These are phyloP conservation scores for Ecdyonurus torrentis DNA, from an alignment of 2,888 invertebrate species.

Conservation along the genomic window DNA sequence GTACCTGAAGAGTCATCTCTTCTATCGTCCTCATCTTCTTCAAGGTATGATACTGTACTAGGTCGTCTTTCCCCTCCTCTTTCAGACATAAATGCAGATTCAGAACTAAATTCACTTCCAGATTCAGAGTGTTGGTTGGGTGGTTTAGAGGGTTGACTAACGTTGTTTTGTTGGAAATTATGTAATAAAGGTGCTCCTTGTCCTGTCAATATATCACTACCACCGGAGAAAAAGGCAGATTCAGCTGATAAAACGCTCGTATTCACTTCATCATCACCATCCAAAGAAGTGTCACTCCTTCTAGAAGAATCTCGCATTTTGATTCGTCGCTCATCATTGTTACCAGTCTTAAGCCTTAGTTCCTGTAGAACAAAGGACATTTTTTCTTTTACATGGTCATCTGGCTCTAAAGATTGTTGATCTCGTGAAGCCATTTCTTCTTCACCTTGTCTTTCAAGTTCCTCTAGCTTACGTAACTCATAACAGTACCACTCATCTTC, in stretches of 20 bases:
- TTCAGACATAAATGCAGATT: slow-evolving; percentile 18
- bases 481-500: slow-evolving; percentile 91
- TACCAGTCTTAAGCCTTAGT: slow-evolving; percentile 47
- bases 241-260: slow-evolving; percentile 14
- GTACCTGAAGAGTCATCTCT: slow-evolving; percentile 58
- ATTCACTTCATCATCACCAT: slow-evolving; percentile 9
- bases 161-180: not conserved
- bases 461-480: slow-evolving; percentile 69
- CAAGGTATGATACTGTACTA: slow-evolving; percentile 14
- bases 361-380: slow-evolving; percentile 69
- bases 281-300: slow-evolving; percentile 6
- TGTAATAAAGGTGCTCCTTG: not conserved
- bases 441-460: slow-evolving; percentile 60
- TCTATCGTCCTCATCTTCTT: slow-evolving; percentile 12
- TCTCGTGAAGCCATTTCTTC: slow-evolving; percentile 43
- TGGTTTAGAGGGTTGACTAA: not conserved
- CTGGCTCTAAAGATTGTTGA: slow-evolving; percentile 36
- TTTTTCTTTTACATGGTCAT: slow-evolving; percentile 53
- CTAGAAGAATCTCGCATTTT: slow-evolving; percentile 1
- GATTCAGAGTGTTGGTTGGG: not conserved
- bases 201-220: slow-evolving; percentile 13
- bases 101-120: slow-evolving; percentile 15
- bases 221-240: slow-evolving; percentile 16
- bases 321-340: slow-evolving; percentile 1
- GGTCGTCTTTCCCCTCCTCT: slow-evolving; percentile 13